Conservation (phyloP, 2,797 vertebrate genomes). For the Trematomus bernacchii region DNA sequence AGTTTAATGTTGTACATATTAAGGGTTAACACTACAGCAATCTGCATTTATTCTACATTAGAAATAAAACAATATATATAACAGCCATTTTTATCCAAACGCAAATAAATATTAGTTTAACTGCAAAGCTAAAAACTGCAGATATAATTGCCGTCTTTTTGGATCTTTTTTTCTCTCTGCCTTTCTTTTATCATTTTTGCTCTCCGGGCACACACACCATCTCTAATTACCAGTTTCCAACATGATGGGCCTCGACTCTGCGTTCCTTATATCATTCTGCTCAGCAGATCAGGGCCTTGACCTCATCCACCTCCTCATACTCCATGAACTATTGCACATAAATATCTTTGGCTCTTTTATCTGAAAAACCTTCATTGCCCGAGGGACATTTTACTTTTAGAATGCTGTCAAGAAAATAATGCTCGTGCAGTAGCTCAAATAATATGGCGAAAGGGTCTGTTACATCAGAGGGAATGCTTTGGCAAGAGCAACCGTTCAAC, state of each 20-base stretch:
- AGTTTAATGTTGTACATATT: background rate
- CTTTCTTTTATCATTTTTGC: slow-evolving; percentile 15
- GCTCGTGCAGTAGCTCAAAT: slow-evolving; percentile 18
- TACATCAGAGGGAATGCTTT: slow-evolving; percentile 23
- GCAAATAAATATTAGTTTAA: background rate
- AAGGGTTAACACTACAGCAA: background rate
- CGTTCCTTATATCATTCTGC: slow-evolving; percentile 68
- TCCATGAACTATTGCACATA: slow-evolving; percentile 49
- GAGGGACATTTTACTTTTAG: slow-evolving; percentile 60
- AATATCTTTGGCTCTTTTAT: slow-evolving; percentile 64
- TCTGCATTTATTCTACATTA: background rate
- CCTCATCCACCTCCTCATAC: slow-evolving; percentile 69
- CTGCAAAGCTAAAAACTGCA: background rate
- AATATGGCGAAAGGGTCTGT: background rate
- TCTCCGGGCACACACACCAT: slow-evolving; percentile 43
- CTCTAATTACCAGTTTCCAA: slow-evolving; percentile 68
- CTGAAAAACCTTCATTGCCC: slow-evolving; percentile 44
- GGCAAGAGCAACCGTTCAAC: background rate
- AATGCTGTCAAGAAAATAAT: slow-evolving; percentile 34
- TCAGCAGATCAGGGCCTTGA: slow-evolving; percentile 55
- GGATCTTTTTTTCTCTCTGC: background rate
- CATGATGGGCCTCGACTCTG: slow-evolving; percentile 47
- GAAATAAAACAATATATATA: background rate
- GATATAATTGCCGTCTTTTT: background rate
- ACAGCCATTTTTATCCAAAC: background rate